Evolutionary conservation across 2,888 invertebrate genomes (phyloP).

Genomic region (Aphrophora alni): DNA sequence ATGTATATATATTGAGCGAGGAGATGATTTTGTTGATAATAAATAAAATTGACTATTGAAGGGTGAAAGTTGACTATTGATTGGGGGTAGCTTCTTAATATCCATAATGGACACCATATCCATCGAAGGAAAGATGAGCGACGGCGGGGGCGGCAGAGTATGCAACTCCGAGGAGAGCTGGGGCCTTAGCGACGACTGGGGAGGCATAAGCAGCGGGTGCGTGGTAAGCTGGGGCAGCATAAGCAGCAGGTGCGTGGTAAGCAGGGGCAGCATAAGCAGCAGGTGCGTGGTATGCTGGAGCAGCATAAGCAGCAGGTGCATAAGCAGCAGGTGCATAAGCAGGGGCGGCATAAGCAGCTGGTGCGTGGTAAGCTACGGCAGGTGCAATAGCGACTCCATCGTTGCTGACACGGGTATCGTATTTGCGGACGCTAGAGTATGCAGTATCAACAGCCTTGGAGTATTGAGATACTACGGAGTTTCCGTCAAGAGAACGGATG

Average conservation of each 20-base stretch:
- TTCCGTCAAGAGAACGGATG: constrained; percentile 64
- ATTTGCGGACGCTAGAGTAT: constrained; percentile 67
- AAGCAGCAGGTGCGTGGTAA: constrained; percentile 53
- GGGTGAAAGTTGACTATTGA: neutral
- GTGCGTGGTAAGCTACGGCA: constrained; percentile 56
- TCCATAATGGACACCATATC: constrained; percentile 28
- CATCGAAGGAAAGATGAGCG: constrained; percentile 34
- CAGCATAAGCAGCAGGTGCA: constrained; percentile 56
- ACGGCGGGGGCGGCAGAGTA: constrained; percentile 49
- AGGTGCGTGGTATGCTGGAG: constrained; percentile 54
- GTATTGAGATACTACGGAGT: constrained; percentile 63
- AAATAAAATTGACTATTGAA: neutral
- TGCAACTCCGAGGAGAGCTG: constrained; percentile 46
- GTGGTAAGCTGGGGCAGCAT: constrained; percentile 51
- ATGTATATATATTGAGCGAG: neutral
- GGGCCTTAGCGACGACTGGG: constrained; percentile 23
- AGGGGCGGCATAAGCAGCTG: constrained; percentile 52
- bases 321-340: constrained; percentile 49
- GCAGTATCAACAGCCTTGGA: constrained; percentile 67
- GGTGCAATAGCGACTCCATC: constrained; percentile 59
- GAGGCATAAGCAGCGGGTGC: constrained; percentile 46
- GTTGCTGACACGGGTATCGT: constrained; percentile 65
- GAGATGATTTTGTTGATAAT: neutral
- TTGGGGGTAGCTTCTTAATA: constrained; percentile 17
- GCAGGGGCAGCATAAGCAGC: constrained; percentile 52